Percentiles rank a stretch among this genome's conserved stretches.
phyloP scores from a whole-genome alignment of 1,140 invertebrate species.

The Cydia pomonella region DNA sequence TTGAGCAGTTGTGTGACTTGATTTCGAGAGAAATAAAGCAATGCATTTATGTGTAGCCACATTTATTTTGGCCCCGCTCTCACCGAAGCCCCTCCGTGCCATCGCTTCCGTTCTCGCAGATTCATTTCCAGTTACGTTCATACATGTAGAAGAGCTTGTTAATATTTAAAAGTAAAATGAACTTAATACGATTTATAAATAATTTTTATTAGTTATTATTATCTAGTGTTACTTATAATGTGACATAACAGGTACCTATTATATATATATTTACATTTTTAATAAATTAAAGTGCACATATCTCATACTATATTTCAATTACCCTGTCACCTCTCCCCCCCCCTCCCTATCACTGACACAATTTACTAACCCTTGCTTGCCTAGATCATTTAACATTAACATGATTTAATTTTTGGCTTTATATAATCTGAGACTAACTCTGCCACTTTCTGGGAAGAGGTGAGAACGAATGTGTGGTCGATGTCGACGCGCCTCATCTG shows the following conservation, averaged over 20 bases:
- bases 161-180: slow-evolving; percentile 13
- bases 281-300: slow-evolving; percentile 56
- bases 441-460: slow-evolving; percentile 64
- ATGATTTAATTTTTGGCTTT: slow-evolving; percentile 34
- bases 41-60: slow-evolving; percentile 21
- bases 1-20: slow-evolving; percentile 4
- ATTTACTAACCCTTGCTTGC: too few relatives aligned
- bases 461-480: slow-evolving; percentile 68
- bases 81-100: neutral
- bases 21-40: slow-evolving; percentile 3
- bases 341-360: neutral
- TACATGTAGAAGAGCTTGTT: slow-evolving; percentile 16
- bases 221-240: slow-evolving; percentile 33
- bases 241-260: slow-evolving; percentile 41
- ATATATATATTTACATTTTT: slow-evolving; percentile 38
- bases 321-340: too few relatives aligned
- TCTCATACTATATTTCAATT: slow-evolving; percentile 38
- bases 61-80: neutral
- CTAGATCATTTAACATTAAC: neutral
- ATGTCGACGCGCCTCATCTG: slow-evolving; percentile 53
- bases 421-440: slow-evolving; percentile 58
- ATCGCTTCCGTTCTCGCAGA: neutral
- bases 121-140: neutral
- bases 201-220: slow-evolving; percentile 9
- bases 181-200: slow-evolving; percentile 19